Conservation (phyloP, 2,113 vertebrate genomes). For the Microtus oregoni region DNA sequence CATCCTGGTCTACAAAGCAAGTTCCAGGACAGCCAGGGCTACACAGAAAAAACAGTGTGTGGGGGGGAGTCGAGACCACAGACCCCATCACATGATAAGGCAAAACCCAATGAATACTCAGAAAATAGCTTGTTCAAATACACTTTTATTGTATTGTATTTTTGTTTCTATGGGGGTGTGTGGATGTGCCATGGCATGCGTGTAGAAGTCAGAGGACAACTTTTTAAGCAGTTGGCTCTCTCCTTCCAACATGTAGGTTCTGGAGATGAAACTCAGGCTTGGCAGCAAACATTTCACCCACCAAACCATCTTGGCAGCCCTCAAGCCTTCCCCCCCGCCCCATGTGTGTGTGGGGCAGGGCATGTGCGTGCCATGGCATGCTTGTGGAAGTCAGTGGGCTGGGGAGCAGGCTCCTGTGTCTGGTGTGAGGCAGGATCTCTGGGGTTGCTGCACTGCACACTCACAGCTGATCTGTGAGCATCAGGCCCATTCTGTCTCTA, state of each 20-base stretch:
- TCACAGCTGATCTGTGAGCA: not conserved
- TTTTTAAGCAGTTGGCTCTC: not conserved
- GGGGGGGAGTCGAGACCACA: no score
- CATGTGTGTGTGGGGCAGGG: no score
- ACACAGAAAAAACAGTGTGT: not conserved
- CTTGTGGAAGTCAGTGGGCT: not conserved
- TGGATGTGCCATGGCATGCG: not conserved
- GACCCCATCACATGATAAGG: not conserved
- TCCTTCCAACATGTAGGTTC: not conserved
- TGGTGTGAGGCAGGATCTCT: not conserved
- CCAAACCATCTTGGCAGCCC: not conserved
- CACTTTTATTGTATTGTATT: constrained; percentile 17
- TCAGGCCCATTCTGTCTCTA: not conserved
- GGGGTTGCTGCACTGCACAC: not conserved
- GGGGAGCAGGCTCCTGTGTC: not conserved
- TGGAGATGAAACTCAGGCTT: not conserved
- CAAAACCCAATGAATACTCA: not conserved
- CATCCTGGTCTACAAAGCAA: not conserved
- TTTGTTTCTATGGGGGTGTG: not conserved
- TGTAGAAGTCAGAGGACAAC: not conserved
- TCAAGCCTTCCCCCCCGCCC: no score
- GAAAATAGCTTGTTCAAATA: constrained; percentile 65
- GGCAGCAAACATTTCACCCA: not conserved
- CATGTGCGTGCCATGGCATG: not conserved
- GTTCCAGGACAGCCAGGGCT: no score